These are phyloP conservation scores for Rhabdomys pumilio DNA, from an alignment of 2,797 vertebrate genomes.

Conservation along the genomic window DNA sequence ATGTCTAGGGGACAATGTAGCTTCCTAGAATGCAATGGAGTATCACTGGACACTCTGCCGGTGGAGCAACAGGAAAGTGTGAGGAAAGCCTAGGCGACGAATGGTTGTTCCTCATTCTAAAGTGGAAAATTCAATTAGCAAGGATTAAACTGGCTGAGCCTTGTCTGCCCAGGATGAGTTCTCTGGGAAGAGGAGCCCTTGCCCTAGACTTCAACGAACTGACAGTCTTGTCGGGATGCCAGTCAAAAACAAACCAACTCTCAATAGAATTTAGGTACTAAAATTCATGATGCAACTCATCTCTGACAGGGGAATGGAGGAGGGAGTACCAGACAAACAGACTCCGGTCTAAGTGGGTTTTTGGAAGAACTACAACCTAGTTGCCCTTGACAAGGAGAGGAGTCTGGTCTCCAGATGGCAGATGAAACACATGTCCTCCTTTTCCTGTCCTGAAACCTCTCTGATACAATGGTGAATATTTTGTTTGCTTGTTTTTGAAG, in stretches of 20 bases:
- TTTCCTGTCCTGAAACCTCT: slow-evolving; percentile 11
- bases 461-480: slow-evolving; percentile 6
- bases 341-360: background rate
- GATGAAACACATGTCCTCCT: slow-evolving; percentile 20
- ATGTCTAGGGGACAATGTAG: background rate
- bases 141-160: background rate
- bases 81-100: background rate
- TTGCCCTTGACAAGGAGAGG: slow-evolving; percentile 57
- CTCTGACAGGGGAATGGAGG: background rate
- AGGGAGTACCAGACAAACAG: background rate
- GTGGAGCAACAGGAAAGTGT: background rate
- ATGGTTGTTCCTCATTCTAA: background rate
- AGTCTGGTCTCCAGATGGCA: slow-evolving; percentile 51
- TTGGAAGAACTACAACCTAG: background rate
- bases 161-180: background rate
- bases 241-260: slow-evolving; percentile 7
- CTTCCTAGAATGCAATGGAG: background rate
- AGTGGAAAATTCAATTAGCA: background rate
- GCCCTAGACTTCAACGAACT: background rate
- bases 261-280: background rate
- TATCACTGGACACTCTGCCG: background rate
- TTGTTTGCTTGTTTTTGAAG: background rate
- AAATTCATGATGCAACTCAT: background rate
- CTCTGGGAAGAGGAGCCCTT: background rate
- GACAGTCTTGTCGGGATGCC: background rate